Conservation (phyloP, 1,140 invertebrate genomes). For the Pteromalus puparum region DNA sequence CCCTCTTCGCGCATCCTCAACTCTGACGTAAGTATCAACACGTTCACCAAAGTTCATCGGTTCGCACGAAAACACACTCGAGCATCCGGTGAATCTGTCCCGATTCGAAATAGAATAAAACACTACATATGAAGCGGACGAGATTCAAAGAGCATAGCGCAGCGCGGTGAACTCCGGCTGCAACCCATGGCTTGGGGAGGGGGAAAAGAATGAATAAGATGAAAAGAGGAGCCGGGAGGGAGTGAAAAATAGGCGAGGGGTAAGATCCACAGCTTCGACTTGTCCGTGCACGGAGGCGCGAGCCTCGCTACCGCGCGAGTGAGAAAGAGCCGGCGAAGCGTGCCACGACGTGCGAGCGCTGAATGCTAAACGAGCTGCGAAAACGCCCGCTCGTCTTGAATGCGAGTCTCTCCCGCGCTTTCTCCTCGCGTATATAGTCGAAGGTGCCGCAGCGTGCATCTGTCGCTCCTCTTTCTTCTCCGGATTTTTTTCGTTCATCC, state of each 20-base stretch:
- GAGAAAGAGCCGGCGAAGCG: slow-evolving; percentile 35
- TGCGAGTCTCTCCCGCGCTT: background rate
- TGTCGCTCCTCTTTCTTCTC: background rate
- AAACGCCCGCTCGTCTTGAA: slow-evolving; percentile 24
- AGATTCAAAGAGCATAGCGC: background rate
- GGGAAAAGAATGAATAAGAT: slow-evolving; percentile 11
- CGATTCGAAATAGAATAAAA: too few relatives aligned
- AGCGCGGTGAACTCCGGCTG: background rate
- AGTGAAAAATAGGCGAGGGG: slow-evolving; percentile 33
- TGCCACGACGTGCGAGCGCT: slow-evolving; percentile 36
- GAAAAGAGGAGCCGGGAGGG: background rate
- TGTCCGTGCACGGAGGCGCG: slow-evolving; percentile 10
- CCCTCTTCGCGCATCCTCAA: too few relatives aligned
- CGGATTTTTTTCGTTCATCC: background rate
- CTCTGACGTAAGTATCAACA: too few relatives aligned
- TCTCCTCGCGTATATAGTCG: background rate
- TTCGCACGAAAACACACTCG: too few relatives aligned
- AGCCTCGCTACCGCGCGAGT: background rate
- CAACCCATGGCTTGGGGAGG: background rate
- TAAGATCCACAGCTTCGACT: slow-evolving; percentile 33
- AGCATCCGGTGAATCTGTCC: too few relatives aligned
- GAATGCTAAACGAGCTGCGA: slow-evolving; percentile 53
- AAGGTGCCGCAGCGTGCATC: background rate
- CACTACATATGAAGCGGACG: too few relatives aligned
- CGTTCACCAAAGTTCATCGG: too few relatives aligned